phyloP scores from a whole-genome alignment of 2,797 vertebrate genomes.

The Remorina albescens region DNA sequence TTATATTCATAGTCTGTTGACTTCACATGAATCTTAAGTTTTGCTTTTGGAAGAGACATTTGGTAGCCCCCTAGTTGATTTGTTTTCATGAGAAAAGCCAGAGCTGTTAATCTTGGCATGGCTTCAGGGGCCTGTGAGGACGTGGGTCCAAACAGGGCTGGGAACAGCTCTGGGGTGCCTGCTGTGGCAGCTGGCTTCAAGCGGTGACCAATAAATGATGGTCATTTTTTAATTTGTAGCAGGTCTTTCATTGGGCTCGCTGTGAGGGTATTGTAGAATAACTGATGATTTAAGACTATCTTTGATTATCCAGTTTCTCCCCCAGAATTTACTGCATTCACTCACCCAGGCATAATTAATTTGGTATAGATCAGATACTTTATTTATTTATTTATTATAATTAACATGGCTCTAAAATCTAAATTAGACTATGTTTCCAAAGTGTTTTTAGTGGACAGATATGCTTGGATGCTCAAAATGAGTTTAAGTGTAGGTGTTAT shows the following conservation, averaged over 20 bases:
- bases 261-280: conserved; percentile 58
- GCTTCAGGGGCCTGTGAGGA: conserved; percentile 34
- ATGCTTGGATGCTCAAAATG: conserved; percentile 36
- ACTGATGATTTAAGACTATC: conserved; percentile 69
- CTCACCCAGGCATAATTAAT: conserved; percentile 70
- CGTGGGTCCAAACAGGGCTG: conserved; percentile 27
- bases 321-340: conserved; percentile 55
- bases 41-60: conserved; percentile 15
- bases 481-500: conserved; percentile 49
- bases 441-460: conserved; percentile 44
- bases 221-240: conserved; percentile 67
- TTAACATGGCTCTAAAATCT: conserved; percentile 53
- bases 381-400: conserved; percentile 31
- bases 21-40: neutral
- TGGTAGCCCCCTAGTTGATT: conserved; percentile 30
- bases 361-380: conserved; percentile 67
- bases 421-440: conserved; percentile 46
- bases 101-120: conserved; percentile 45
- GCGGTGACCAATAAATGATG: conserved; percentile 63
- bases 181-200: conserved; percentile 59
- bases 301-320: conserved; percentile 67
- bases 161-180: conserved; percentile 39
- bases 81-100: conserved; percentile 42
- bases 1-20: conserved; percentile 1
- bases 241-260: conserved; percentile 55